phyloP scores from a whole-genome alignment of 2,888 invertebrate species.

The Laothoe populi region DNA sequence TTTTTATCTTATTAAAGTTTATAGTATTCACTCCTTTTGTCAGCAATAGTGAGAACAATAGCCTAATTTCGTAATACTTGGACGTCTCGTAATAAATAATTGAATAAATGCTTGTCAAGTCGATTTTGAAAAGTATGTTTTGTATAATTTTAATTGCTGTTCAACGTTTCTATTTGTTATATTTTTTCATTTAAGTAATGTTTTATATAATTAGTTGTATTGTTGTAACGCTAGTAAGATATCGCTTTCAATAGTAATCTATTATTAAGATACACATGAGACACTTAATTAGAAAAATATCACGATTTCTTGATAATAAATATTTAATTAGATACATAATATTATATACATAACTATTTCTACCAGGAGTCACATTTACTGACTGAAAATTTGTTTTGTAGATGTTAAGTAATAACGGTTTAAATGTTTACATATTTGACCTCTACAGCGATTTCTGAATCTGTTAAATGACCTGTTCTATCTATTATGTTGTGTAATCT shows the following conservation, averaged over 20 bases:
- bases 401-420: neutral
- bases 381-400: neutral
- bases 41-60: too few relatives aligned
- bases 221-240: constrained; percentile 4
- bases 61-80: too few relatives aligned
- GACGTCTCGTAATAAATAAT: neutral
- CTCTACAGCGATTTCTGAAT: neutral
- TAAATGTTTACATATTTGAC: neutral
- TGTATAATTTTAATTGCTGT: constrained; percentile 2
- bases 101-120: neutral
- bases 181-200: neutral
- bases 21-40: too few relatives aligned
- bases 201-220: constrained; percentile 8
- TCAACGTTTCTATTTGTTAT: constrained; percentile 5
- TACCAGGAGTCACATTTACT: neutral
- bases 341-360: neutral
- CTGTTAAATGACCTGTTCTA: neutral
- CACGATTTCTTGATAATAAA: neutral
- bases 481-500: neutral
- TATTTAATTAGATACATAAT: neutral
- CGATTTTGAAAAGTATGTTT: neutral
- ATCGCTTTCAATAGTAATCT: constrained; percentile 2
- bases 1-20: too few relatives aligned
- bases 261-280: neutral
- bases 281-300: neutral